A percentile compares a stretch with the other conserved stretches of the same genome.
phyloP scores from a whole-genome alignment of 1,140 invertebrate genomes.

The Ips typographus region DNA sequence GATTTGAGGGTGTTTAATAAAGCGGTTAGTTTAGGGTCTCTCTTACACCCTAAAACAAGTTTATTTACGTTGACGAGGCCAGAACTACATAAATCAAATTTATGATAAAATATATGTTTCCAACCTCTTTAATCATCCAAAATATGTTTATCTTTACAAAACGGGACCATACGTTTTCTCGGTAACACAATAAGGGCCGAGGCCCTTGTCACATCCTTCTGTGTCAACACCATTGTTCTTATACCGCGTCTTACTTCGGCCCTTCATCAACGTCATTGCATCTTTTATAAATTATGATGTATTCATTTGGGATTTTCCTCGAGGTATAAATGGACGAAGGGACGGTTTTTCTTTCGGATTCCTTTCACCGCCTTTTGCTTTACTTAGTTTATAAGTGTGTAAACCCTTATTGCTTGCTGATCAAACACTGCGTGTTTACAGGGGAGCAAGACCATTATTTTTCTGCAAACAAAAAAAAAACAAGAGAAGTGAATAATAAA shows the following conservation, averaged over 20 bases:
- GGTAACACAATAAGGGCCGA: slow-evolving; percentile 23
- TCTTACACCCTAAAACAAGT: slow-evolving; percentile 7
- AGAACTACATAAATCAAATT: slow-evolving; percentile 26
- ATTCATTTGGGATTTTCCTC: slow-evolving; percentile 29
- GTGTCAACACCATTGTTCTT: slow-evolving; percentile 36
- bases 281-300: slow-evolving; percentile 34
- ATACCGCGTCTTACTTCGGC: slow-evolving; percentile 31
- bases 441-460: neutral
- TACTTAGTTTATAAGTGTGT: neutral
- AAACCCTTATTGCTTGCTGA: neutral
- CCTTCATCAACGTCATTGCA: slow-evolving; percentile 34
- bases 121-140: slow-evolving; percentile 29
- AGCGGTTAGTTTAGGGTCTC: no score
- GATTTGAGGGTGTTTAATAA: no score
- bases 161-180: slow-evolving; percentile 19
- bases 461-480: neutral
- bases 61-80: slow-evolving; percentile 6
- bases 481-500: neutral
- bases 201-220: slow-evolving; percentile 34
- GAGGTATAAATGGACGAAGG: slow-evolving; percentile 7
- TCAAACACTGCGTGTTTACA: neutral
- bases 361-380: neutral
- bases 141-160: slow-evolving; percentile 33
- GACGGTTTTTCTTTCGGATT: neutral
- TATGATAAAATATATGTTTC: slow-evolving; percentile 30